Conservation (phyloP, 2,888 invertebrate species). For the Antheraea yamamai region DNA sequence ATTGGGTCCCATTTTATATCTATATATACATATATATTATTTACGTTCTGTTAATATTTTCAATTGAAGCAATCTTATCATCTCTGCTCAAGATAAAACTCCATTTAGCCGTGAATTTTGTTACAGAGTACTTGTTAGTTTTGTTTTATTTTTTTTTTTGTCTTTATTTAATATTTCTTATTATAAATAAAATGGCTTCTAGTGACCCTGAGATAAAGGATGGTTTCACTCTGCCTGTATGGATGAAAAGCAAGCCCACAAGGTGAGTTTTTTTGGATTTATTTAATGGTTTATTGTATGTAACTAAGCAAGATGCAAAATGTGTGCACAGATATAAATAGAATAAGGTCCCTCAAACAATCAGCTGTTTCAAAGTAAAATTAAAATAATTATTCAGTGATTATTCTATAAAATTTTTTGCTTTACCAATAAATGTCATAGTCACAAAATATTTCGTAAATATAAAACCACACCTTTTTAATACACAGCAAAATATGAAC, state of each 20-base stretch:
- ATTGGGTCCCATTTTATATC: conserved; percentile 30
- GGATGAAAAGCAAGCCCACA: conserved; percentile 87
- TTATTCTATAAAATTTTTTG: too few species aligned
- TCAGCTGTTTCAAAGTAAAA: too few species aligned
- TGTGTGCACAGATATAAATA: too few species aligned
- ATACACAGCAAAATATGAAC: too few species aligned
- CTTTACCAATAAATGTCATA: too few species aligned
- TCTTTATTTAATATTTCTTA: conserved; percentile 24
- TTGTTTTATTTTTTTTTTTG: conserved; percentile 29
- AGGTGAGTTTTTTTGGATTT: conserved; percentile 61
- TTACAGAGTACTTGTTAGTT: conserved; percentile 44
- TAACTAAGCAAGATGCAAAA: too few species aligned
- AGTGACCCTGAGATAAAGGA: conserved; percentile 83
- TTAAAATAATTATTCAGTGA: too few species aligned
- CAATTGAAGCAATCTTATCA: conserved; percentile 69
- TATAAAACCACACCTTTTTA: too few species aligned
- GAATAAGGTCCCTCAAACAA: too few species aligned
- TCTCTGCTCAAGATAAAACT: conserved; percentile 74
- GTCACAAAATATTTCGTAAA: too few species aligned
- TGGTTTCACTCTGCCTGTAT: conserved; percentile 86
- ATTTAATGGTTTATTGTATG: not conserved
- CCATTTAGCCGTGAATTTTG: conserved; percentile 49
- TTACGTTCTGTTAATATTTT: conserved; percentile 50
- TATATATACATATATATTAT: conserved; percentile 24
- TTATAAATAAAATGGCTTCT: conserved; percentile 61